Percentiles rank a stretch among this genome's conserved stretches.
Conservation (phyloP, 1,140 invertebrate genomes). For the Pachypsylla venusta region DNA sequence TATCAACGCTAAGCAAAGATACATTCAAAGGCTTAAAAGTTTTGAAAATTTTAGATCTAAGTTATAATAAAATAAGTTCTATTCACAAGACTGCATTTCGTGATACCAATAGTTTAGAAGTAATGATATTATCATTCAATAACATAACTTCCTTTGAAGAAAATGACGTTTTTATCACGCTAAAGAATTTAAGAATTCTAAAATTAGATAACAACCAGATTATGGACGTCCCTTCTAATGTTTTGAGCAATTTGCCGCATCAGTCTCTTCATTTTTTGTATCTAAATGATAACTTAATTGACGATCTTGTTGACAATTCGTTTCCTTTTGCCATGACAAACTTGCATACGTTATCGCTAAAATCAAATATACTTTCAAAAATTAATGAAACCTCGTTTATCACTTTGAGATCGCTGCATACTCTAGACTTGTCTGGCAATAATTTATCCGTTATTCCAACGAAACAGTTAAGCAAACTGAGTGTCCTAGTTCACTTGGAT, state of each 20-base stretch:
- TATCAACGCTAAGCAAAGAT: slow-evolving; percentile 51
- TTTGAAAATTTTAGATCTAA: slow-evolving; percentile 50
- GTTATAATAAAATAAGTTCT: slow-evolving; percentile 56
- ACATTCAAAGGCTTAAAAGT: slow-evolving; percentile 55
- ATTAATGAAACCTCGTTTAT: slow-evolving; percentile 51
- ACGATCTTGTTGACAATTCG: slow-evolving; percentile 45
- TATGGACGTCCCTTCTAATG: slow-evolving; percentile 46
- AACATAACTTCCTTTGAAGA: slow-evolving; percentile 50
- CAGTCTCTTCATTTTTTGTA: slow-evolving; percentile 39
- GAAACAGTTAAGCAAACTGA: slow-evolving; percentile 51
- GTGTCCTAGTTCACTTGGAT: slow-evolving; percentile 51
- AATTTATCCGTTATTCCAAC: slow-evolving; percentile 64
- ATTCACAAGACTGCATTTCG: slow-evolving; percentile 53
- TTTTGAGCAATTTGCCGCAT: slow-evolving; percentile 41
- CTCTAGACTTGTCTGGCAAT: slow-evolving; percentile 63
- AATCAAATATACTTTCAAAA: slow-evolving; percentile 53
- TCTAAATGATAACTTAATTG: slow-evolving; percentile 54
- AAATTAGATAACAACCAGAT: slow-evolving; percentile 59
- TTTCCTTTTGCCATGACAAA: slow-evolving; percentile 46
- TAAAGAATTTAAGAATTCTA: slow-evolving; percentile 49
- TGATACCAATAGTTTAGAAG: slow-evolving; percentile 49
- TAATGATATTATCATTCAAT: slow-evolving; percentile 60
- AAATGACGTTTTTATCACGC: slow-evolving; percentile 49
- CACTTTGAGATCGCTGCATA: slow-evolving; percentile 45
- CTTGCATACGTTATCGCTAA: slow-evolving; percentile 44